Evolutionary conservation across 2,113 vertebrate species (phyloP).

Genomic region (Gadus macrocephalus): DNA sequence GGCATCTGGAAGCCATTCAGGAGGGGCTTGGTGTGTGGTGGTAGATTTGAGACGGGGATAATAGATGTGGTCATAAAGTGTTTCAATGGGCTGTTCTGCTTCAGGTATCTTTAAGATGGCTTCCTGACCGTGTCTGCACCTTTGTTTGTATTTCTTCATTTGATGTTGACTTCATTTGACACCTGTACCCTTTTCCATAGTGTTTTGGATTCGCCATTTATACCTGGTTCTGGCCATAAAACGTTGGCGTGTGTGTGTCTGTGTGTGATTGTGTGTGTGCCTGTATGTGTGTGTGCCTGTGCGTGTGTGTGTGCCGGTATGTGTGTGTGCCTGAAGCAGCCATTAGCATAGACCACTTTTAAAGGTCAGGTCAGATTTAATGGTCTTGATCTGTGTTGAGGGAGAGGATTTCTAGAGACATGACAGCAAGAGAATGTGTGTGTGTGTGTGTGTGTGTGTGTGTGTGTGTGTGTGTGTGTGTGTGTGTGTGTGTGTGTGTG

Average conservation of each 20-base stretch:
- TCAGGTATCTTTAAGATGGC: conserved; percentile 23
- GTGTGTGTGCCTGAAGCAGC: background rate
- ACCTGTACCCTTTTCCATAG: background rate
- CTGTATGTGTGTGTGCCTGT: conserved; percentile 5
- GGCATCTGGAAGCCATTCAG: conserved; percentile 28
- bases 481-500: background rate
- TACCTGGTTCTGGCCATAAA: background rate
- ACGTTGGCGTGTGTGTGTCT: conserved; percentile 2
- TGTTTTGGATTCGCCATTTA: background rate
- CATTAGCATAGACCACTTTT: conserved; percentile 13
- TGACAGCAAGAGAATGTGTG: background rate
- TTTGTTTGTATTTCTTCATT: background rate
- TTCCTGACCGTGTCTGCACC: conserved; percentile 11
- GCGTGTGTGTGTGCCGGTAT: conserved; percentile 5
- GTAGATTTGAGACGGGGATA: conserved; percentile 20
- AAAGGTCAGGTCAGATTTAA: conserved; percentile 38
- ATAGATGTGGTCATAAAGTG: conserved; percentile 30
- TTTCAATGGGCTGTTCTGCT: conserved; percentile 32
- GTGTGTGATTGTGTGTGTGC: conserved; percentile 8
- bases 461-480: background rate
- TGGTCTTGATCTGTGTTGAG: conserved; percentile 24
- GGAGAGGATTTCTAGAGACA: background rate
- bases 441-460: background rate
- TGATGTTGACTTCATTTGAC: background rate
- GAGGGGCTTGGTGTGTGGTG: background rate